phyloP scores from a whole-genome alignment of 2,797 vertebrate species.

The Nyctalus aviator region DNA sequence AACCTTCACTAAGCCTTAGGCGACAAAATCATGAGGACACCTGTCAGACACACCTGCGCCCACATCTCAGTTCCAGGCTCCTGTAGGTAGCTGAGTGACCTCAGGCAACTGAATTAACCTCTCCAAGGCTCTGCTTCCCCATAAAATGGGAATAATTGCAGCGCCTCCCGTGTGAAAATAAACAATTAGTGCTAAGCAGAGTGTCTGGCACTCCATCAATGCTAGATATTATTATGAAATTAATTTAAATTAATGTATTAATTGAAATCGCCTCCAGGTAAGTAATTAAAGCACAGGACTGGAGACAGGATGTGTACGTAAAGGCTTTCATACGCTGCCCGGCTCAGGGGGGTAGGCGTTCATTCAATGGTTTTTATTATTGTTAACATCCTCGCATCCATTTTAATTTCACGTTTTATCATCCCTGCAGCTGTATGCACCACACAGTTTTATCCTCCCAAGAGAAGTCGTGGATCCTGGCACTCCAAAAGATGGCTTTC shows the following conservation, averaged over 20 bases:
- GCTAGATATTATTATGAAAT: background rate
- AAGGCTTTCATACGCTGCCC: background rate
- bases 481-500: background rate
- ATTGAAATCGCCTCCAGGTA: background rate
- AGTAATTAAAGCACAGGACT: background rate
- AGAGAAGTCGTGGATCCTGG: background rate
- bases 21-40: background rate
- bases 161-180: background rate
- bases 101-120: background rate
- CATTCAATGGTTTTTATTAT: background rate
- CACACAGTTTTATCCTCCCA: background rate
- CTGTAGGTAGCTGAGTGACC: background rate
- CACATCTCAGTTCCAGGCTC: background rate
- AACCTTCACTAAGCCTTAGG: background rate
- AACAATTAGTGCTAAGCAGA: background rate
- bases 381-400: background rate
- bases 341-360: background rate
- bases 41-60: background rate
- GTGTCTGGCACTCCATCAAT: background rate
- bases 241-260: slow-evolving; percentile 53
- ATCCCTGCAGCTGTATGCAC: background rate
- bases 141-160: background rate
- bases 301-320: background rate
- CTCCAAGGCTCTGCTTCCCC: background rate
- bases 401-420: background rate